Evolutionary conservation across 2,113 vertebrate species (phyloP).

Genomic region (Podarcis cretensis): DNA sequence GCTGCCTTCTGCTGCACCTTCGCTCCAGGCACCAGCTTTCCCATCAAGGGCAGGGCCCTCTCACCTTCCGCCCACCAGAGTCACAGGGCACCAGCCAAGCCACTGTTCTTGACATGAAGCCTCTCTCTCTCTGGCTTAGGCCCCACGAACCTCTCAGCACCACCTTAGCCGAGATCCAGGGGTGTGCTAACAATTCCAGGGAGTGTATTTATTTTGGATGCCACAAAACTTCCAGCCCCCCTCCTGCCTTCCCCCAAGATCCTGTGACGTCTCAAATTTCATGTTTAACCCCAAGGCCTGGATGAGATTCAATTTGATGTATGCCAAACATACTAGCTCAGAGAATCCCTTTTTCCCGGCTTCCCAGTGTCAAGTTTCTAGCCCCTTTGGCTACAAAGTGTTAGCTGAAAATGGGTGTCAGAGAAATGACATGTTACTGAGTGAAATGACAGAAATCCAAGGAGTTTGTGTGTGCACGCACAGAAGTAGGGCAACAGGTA

Average conservation of each 20-base stretch:
- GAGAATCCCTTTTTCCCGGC: not conserved
- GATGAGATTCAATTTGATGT: too few relatives aligned
- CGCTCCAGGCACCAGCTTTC: conserved; percentile 35
- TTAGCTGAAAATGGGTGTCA: not conserved
- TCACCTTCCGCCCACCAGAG: conserved; percentile 26
- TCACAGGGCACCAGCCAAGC: not conserved
- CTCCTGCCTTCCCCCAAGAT: conserved; percentile 11
- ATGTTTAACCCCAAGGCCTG: not conserved
- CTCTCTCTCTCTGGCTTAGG: conserved; percentile 3
- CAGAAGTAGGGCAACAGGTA: not conserved
- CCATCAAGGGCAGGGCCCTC: conserved; percentile 31
- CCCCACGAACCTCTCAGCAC: conserved; percentile 8
- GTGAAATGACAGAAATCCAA: not conserved
- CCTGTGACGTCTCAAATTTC: not conserved
- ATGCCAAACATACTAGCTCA: not conserved
- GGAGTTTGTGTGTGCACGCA: not conserved
- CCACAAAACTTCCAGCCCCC: conserved; percentile 27
- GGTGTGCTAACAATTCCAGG: conserved; percentile 19
- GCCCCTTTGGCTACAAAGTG: not conserved
- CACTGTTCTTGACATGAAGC: conserved; percentile 1
- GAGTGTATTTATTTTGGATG: conserved; percentile 15
- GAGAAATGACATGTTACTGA: not conserved
- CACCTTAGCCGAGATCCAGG: not conserved
- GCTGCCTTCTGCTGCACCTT: not conserved
- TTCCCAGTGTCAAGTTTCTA: not conserved